phyloP scores from a whole-genome alignment of 2,888 invertebrate species.

The Sphaerophoria taeniata region DNA sequence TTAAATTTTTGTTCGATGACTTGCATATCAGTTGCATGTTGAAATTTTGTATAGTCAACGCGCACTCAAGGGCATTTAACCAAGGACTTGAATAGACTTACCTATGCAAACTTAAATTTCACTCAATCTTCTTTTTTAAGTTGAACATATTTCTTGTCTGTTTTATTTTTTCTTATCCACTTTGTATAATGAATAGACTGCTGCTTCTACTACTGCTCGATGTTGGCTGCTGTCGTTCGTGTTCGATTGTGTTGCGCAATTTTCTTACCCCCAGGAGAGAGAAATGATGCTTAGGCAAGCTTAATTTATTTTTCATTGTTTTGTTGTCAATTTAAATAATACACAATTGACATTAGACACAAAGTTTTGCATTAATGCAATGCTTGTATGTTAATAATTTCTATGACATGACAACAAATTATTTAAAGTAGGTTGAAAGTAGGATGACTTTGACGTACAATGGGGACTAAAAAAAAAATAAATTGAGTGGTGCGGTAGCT shows the following conservation, averaged over 20 bases:
- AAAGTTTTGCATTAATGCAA: constrained; percentile 40
- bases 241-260: constrained; percentile 40
- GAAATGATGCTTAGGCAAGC: constrained; percentile 18
- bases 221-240: neutral
- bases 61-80: no score
- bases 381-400: constrained; percentile 45
- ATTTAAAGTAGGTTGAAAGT: neutral
- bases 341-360: constrained; percentile 50
- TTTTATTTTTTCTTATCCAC: no score
- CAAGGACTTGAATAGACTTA: no score
- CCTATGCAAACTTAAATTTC: no score
- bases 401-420: neutral
- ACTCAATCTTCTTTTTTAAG: no score
- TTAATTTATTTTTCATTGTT: no score
- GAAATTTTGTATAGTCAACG: constrained; percentile 86
- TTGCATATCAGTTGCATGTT: constrained; percentile 87
- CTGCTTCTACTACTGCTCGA: constrained; percentile 2
- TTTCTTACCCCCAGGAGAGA: constrained; percentile 17
- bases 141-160: no score
- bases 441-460: constrained; percentile 23
- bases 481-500: no score
- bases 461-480: no score
- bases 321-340: constrained; percentile 44
- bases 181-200: constrained; percentile 42
- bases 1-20: constrained; percentile 88